phyloP scores from a whole-genome alignment of 2,113 vertebrate genomes.

The Hipposideros armiger region DNA sequence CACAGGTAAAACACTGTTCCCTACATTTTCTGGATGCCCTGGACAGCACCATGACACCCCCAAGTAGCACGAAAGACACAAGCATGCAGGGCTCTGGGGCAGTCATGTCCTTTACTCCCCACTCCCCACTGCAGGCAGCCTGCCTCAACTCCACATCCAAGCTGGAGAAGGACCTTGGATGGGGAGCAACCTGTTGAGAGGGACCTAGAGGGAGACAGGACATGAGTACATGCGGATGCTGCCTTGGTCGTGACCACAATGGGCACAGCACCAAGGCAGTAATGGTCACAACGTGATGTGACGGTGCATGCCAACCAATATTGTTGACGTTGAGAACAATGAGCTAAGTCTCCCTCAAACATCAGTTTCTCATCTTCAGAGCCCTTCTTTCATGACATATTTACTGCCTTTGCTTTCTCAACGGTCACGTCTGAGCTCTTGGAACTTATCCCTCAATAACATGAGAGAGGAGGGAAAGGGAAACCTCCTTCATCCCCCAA shows the following conservation, averaged over 20 bases:
- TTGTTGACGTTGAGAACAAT: neutral
- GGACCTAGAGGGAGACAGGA: neutral
- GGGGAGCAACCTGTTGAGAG: neutral
- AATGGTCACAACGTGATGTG: fast-evolving
- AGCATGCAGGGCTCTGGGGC: fast-evolving
- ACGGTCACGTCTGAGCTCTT: neutral
- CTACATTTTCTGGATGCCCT: neutral
- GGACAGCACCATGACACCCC: fast-evolving
- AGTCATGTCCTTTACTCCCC: fast-evolving
- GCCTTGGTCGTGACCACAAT: fast-evolving
- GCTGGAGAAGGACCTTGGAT: neutral
- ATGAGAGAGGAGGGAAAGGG: neutral
- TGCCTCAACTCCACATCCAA: neutral
- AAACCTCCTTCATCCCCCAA: fast-evolving
- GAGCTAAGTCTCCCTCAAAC: neutral
- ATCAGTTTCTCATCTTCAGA: neutral
- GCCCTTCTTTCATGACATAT: fast-evolving
- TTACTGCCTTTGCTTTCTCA: neutral
- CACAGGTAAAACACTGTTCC: neutral
- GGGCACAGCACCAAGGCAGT: fast-evolving
- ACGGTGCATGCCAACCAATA: fast-evolving
- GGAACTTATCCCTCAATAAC: neutral
- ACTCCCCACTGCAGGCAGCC: neutral
- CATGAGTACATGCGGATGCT: fast-evolving
- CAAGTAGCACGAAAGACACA: fast-evolving